Evolutionary conservation across 2,797 vertebrate species (phyloP).

Genomic region (Urophycis tenuis): DNA sequence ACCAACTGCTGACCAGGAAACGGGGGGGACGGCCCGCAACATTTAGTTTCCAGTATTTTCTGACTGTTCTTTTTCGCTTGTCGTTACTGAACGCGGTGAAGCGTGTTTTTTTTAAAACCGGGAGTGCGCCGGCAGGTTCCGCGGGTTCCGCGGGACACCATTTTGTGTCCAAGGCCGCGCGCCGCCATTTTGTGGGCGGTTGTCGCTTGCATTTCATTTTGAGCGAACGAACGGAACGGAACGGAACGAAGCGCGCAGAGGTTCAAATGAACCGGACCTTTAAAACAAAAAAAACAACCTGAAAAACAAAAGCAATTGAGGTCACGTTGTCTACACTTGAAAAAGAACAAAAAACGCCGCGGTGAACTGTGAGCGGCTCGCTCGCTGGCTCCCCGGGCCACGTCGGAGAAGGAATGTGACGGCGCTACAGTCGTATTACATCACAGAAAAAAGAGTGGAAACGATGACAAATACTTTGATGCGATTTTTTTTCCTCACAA

Average conservation of each 20-base stretch:
- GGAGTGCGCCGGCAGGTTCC: conserved; percentile 38
- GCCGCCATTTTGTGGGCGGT: neutral
- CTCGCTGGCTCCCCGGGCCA: neutral
- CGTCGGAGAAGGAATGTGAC: neutral
- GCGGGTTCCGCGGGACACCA: neutral
- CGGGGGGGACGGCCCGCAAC: conserved; percentile 38
- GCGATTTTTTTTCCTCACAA: neutral
- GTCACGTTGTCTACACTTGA: neutral
- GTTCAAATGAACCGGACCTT: conserved; percentile 39
- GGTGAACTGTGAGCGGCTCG: neutral
- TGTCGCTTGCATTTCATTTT: conserved; percentile 40
- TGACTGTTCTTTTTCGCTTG: conserved; percentile 40
- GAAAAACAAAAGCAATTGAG: neutral
- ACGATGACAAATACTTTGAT: neutral
- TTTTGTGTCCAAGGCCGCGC: neutral
- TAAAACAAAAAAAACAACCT: too few species aligned
- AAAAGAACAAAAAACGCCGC: neutral
- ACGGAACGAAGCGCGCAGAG: conserved; percentile 28
- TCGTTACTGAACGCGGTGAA: conserved; percentile 55
- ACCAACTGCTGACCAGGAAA: conserved; percentile 46
- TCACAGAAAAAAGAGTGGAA: conserved; percentile 9
- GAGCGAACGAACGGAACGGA: conserved; percentile 36
- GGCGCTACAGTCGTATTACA: neutral
- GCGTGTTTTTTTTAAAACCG: conserved; percentile 64
- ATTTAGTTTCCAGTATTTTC: conserved; percentile 37